Evolutionary conservation across 2,888 invertebrate genomes (phyloP), one percentile per base, ranked within the genome.

Genomic region (Caenorhabditis sp.): DNA sequence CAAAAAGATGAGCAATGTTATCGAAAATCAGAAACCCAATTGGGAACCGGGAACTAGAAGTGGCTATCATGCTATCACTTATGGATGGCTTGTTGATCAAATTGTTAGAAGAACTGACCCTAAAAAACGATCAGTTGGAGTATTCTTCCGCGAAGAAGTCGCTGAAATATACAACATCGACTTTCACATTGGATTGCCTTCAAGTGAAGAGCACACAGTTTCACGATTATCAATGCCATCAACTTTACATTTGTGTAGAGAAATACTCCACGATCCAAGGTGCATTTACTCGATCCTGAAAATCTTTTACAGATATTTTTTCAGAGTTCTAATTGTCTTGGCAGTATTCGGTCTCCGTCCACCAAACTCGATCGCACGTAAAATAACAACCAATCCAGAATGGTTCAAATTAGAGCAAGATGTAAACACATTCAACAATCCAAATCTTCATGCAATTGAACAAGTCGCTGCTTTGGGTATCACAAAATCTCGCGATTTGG

Each of bases 1-100:
- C 54, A 86, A 87, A 10, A 78, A 79, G 10, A 85, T 89, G 71
- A 84, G 88, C 17, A 67, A 81, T 17, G 72, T 89, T 14, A 75
- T 88, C 7, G 89, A 88, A 23, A 72, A 80, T 10, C 88, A 88
- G 63, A 78, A 62, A 62, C 86, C 86, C 7, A 84, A 85, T 67
- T 86, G 86, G 86, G 73, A 70, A 26, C 86, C 84, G 0, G 85
- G 86, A 27, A 81, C 84, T 4, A 82, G 84, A 36, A 78, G 81
- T 67, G 89, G 88, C n/a, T 89, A 90, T 77, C 90, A 90, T 77
- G 88, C 86, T 2, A 78, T 89, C 20, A 89, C 89, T 8, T 88
- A 86, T 69, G 90, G 89, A 3, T 86, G 89, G 82, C 88, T 88
- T 62, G 85, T 88, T 10, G 89, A 90, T 73, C 88, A 88, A 57